These are phyloP conservation scores for Pseudolycoriella hygida DNA, from an alignment of 2,888 invertebrate species.

Conservation along the genomic window DNA sequence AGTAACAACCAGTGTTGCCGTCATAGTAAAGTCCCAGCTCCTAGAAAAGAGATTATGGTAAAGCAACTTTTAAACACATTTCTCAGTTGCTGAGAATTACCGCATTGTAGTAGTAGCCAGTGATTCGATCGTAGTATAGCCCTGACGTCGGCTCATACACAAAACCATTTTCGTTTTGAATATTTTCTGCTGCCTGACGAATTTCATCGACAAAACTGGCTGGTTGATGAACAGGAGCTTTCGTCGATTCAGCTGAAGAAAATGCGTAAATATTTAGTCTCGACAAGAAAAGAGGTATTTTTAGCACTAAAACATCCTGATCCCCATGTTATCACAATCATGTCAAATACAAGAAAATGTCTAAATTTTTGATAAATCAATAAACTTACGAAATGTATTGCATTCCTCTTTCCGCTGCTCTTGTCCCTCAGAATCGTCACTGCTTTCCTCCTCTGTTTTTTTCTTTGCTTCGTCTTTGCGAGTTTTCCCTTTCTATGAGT, in stretches of 20 bases:
- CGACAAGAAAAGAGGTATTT: no score
- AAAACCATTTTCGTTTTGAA: conserved; percentile 56
- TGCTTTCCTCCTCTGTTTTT: no score
- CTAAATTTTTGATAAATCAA: no score
- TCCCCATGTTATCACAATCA: no score
- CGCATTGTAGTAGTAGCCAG: conserved; percentile 81
- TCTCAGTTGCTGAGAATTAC: conserved; percentile 32
- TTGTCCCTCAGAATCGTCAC: no score
- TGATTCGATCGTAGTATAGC: conserved; percentile 73
- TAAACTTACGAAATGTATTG: no score
- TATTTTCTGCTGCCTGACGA: conserved; percentile 54
- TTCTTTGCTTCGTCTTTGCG: no score
- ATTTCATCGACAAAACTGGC: conserved; percentile 39
- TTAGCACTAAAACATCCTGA: no score
- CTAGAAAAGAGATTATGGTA: conserved; percentile 31
- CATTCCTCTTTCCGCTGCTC: no score
- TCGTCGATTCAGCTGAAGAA: neutral
- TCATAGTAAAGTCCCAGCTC: conserved; percentile 79
- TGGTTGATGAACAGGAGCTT: neutral
- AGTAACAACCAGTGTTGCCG: conserved; percentile 67
- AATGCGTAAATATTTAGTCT: no score
- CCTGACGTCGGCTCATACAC: conserved; percentile 75
- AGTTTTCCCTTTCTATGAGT: no score
- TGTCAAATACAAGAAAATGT: no score
- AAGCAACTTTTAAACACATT: neutral